Base-by-base conservation (phyloP, 2,888 invertebrate genomes). In the Clusia tigrina region DNA sequence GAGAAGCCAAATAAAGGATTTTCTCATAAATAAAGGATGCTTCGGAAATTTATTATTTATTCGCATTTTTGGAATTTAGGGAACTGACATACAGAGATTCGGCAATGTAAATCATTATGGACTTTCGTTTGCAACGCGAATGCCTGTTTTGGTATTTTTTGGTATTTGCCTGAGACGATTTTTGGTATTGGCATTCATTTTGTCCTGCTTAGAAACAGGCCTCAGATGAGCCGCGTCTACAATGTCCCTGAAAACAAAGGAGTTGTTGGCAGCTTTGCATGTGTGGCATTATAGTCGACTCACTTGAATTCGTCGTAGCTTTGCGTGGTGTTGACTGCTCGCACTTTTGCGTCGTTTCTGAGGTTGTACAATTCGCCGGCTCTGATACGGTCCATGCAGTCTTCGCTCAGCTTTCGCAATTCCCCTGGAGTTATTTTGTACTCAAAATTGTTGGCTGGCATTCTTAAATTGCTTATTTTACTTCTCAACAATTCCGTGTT, bases 231-330 rank as follows among this genome's bases (percentile, higher is more conserved):
- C 90, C 26, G 90, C 92, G 71, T 87, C 87, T 18, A 92, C 93
- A 76, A 90, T 88, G 71, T 91, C 48, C 5, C 48, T 18, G 48
- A 9, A 15, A 15, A n/a, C 3, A n/a, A 15, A 42, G 15, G 3
- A n/a, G 42, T 42, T 42, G 42, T 42, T 42, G 12, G n/a, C 3
- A 6, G n/a, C 3, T 15, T n/a, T 42, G n/a, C 6, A 42, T 42
- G 3, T n/a, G n/a, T 15, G 17, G 5, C n/a, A n/a, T n/a, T n/a
- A n/a, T n/a, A n/a, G n/a, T n/a, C n/a, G n/a, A 70, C 78, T 74
- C 76, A 89, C 88, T 87, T 88, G 77, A 93, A 93, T 80, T 93
- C 90, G 65, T 93, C 92, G 78, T 93, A 93, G 17, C 86, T 87
- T 66, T 88, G 87, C 5, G 90, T 89, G 67, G 86, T 86, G 69